Evolutionary conservation across 2,797 vertebrate genomes (phyloP).

Genomic region (Pantherophis vulpinus): DNA sequence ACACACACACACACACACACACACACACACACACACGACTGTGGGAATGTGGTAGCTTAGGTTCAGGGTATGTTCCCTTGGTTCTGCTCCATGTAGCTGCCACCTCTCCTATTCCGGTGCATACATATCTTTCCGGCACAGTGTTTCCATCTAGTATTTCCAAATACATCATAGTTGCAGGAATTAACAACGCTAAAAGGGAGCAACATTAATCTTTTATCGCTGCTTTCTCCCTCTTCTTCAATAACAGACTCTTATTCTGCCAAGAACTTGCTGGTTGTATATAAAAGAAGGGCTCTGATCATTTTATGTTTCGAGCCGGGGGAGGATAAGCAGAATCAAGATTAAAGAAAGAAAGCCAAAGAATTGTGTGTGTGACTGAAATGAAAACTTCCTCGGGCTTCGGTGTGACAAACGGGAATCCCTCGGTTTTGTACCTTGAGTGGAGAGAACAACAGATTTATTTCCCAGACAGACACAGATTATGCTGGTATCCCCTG

Average conservation of each 20-base stretch:
- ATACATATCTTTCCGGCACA: neutral
- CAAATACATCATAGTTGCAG: neutral
- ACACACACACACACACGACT: fast-evolving
- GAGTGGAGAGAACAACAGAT: neutral
- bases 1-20: fast-evolving
- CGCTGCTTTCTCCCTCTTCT: neutral
- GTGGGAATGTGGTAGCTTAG: neutral
- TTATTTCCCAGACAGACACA: fast-evolving
- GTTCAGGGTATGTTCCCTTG: neutral
- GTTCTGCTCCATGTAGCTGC: neutral
- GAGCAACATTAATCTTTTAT: neutral
- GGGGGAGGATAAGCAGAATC: neutral
- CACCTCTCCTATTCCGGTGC: neutral
- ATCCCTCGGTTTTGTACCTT: neutral
- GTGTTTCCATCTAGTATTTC: neutral
- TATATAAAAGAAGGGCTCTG: neutral
- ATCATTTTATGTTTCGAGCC: neutral
- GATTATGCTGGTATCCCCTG: conserved; percentile 7
- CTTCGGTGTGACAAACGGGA: neutral
- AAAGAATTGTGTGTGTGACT: neutral
- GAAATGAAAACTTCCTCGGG: neutral
- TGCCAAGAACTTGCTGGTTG: neutral
- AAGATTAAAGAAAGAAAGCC: neutral
- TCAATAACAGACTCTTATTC: neutral
- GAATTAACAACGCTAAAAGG: neutral